Evolutionary conservation across 2,888 invertebrate genomes (phyloP), one percentile per base, ranked within the genome.

Genomic region (Drosophila quasianomalipes): DNA sequence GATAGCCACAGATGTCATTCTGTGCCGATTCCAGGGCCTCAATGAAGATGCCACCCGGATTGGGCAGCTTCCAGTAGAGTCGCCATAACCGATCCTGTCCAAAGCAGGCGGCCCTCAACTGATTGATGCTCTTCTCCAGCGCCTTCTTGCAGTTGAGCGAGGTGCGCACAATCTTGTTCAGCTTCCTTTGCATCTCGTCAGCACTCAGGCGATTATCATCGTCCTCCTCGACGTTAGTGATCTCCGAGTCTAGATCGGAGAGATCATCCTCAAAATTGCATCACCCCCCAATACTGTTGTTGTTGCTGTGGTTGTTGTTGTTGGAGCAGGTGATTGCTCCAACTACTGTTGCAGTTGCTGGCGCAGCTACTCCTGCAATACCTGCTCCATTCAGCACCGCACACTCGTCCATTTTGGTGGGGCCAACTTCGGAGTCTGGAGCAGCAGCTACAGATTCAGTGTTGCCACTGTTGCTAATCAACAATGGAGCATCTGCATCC

Each of bases 81-180:
- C 99, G 95, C 96, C 97, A 97, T 93, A 96, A 98, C 60, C 96
- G 95, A 94, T 99, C 99, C 77, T 99, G 98, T 0, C 99, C 99
- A 77, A 97, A 97, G 85, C 97, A 97, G 4, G 97, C 96, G 0
- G 98, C 97, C 10, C 99, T 94, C 19, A 99, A 94, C 74, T 97
- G 96, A 90, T 97, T 97, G 0, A 96, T 96, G 1, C 97, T 96
- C 52, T 96, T 95, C 67, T 96, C 96, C 53, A 98, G 94, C 76
- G 97, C 96, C 75, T 96, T 96, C 64, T 96, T 93, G 87, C 97
- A 28, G 28, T 3, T 28, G 28, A 28, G 3, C 28, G 28, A 28
- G 28, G 28, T 3, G 28, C 28, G 28, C 28, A 3, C 28, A 28
- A 28, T 28, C 28, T 28, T 28, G 28, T 28, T 3, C 28, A 28